phyloP scores from a whole-genome alignment of 2,888 invertebrate species.

The Bombylius discolor region DNA sequence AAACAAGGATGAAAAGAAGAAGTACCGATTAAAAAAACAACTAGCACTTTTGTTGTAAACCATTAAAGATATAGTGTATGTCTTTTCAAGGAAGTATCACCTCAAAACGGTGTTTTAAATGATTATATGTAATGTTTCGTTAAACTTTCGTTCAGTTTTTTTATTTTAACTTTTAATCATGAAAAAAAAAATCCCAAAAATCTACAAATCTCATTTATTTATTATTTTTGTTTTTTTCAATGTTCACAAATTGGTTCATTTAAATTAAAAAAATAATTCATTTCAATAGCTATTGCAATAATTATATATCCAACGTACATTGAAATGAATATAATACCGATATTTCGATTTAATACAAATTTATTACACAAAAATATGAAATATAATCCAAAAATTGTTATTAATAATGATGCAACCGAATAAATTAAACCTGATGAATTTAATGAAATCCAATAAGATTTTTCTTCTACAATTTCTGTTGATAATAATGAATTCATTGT shows the following conservation, averaged over 20 bases:
- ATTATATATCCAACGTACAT: conserved; percentile 55
- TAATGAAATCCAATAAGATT: conserved; percentile 44
- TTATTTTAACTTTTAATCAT: too few species aligned
- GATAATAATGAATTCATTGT: conserved; percentile 8
- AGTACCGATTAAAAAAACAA: too few species aligned
- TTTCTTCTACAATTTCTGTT: too few species aligned
- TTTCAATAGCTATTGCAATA: conserved; percentile 58
- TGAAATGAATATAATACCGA: conserved; percentile 52
- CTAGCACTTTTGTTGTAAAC: too few species aligned
- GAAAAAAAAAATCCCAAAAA: too few species aligned
- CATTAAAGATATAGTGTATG: too few species aligned
- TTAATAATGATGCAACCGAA: conserved; percentile 59
- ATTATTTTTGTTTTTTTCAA: conserved; percentile 13
- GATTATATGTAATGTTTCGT: too few species aligned
- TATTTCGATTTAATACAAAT: conserved; percentile 55
- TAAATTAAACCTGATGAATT: conserved; percentile 65
- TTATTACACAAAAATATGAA: conserved; percentile 50
- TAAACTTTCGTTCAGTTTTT: too few species aligned
- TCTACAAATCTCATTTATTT: not conserved
- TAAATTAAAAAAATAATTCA: conserved; percentile 62
- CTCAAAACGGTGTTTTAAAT: too few species aligned
- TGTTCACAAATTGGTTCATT: conserved; percentile 58
- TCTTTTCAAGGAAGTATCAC: too few species aligned
- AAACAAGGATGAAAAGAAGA: too few species aligned
- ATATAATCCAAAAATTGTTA: conserved; percentile 58